Evolutionary conservation across 2,888 invertebrate genomes (phyloP), one percentile per base, ranked within the genome.

Genomic region (Drosophila emarginata): DNA sequence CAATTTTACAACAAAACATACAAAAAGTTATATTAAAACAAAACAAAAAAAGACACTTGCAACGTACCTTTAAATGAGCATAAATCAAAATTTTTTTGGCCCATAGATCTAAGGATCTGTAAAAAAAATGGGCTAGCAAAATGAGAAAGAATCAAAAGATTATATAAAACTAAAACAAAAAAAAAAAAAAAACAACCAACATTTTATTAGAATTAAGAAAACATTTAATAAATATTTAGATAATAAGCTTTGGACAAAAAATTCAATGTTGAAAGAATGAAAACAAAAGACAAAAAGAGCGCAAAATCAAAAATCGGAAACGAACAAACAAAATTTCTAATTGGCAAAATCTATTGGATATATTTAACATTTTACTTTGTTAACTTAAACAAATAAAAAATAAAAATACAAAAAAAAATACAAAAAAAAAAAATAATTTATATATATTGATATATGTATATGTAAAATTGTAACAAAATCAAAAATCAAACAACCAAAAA

Each of bases 61-160:
- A 79, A 79, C 72, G 87, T 83, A 88, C 86, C 79, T 84, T 89
- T 77, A 77, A 79, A 84, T 77, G 90, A 91, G 90, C 91, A 85
- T 80, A 90, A 91, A 90, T 90, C 90, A 90, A 90, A 89, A 90
- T 89, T 80, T 79, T 86, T 80, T 78, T 84, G 77, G 77, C 79
- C 84, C 79, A 68, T 81, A 60, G 21, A 21, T 21, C 18, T 4
- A 45, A 15, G 9, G 40, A 45, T 45, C 18, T 45, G 18, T 21
- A 3, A 45, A 9, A 18, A 18, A 45, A 45, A 45, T 45, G 45
- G 45, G 45, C 45, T 45, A 72, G 58, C 76, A 37, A 73, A 80
- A 72, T 78, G 74, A 72, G 76, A 69, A 73, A 21, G 39, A 52
- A 66, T 72, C 73, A 51, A 21, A 14, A 32, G 37, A 37, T 18